These are phyloP conservation scores for Coremacera marginata DNA, from an alignment of 2,888 invertebrate genomes.

Conservation along the genomic window DNA sequence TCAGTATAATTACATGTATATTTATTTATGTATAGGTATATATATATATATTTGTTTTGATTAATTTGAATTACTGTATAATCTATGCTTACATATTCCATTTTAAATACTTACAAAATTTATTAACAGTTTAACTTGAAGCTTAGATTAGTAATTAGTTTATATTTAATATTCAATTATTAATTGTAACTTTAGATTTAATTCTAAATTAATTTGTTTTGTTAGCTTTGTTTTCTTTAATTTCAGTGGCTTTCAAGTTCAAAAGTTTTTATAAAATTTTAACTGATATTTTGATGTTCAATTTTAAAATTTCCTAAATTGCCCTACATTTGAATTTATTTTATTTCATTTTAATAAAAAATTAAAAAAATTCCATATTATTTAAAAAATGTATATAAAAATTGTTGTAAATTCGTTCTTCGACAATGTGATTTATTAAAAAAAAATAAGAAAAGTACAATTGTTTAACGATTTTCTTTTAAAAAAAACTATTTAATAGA, in stretches of 20 bases:
- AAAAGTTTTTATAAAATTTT: neutral
- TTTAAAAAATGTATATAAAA: neutral
- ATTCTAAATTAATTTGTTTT: neutral
- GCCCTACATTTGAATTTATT: neutral
- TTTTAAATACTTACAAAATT: neutral
- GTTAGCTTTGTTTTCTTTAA: no score
- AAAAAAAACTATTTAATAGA: neutral
- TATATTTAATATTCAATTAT: neutral
- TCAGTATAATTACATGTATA: neutral
- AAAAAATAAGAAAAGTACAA: neutral
- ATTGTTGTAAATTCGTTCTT: conserved; percentile 28
- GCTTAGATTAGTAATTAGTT: neutral
- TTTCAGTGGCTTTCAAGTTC: no score
- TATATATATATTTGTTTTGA: neutral
- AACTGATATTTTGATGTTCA: neutral
- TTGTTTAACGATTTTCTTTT: neutral
- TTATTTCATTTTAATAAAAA: no score
- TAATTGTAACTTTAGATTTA: neutral
- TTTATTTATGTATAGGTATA: neutral
- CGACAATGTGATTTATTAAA: neutral
- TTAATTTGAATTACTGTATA: neutral
- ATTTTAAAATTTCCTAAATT: neutral
- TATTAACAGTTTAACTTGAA: neutral
- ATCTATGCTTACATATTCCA: neutral
- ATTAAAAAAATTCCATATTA: no score